Conservation (phyloP, 1,140 invertebrate genomes). For the Zaprionus ghesquierei region DNA sequence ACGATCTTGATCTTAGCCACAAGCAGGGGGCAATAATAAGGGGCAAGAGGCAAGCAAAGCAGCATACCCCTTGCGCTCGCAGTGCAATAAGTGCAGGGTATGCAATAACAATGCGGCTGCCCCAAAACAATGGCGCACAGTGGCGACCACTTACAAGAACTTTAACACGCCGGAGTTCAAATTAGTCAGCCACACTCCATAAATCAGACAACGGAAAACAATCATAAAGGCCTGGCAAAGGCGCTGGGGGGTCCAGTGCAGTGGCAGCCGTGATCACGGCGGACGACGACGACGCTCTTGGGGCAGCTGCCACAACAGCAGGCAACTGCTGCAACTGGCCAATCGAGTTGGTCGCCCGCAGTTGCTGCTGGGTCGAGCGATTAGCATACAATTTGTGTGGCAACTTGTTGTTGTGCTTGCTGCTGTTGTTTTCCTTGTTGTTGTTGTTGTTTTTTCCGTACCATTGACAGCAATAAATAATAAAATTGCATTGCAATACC, state of each 20-base stretch:
- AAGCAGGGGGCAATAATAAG: not conserved
- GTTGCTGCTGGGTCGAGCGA: conserved; percentile 45
- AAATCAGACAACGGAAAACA: conserved; percentile 66
- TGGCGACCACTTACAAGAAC: conserved; percentile 49
- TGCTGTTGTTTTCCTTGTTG: conserved; percentile 11
- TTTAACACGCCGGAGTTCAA: conserved; percentile 67
- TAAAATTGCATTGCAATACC: conserved; percentile 36
- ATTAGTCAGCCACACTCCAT: conserved; percentile 78
- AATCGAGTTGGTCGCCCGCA: conserved; percentile 36
- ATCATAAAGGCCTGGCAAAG: conserved; percentile 37
- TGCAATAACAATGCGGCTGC: not conserved
- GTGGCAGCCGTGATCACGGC: not conserved
- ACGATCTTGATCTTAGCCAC: conserved; percentile 26
- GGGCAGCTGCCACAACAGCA: conserved; percentile 36
- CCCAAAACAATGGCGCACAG: conserved; percentile 20
- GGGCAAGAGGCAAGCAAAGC: not conserved
- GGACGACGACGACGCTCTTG: not conserved
- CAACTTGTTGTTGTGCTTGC: conserved; percentile 30
- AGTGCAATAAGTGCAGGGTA: not conserved
- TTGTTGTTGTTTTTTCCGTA: conserved; percentile 24
- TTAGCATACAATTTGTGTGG: conserved; percentile 62
- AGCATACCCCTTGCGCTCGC: not conserved
- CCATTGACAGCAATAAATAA: conserved; percentile 66
- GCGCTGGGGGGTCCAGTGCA: not conserved
- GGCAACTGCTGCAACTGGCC: conserved; percentile 43